Evolutionary conservation across 1,140 invertebrate species (phyloP).

Genomic region (Trachymyrmex septentrionalis): DNA sequence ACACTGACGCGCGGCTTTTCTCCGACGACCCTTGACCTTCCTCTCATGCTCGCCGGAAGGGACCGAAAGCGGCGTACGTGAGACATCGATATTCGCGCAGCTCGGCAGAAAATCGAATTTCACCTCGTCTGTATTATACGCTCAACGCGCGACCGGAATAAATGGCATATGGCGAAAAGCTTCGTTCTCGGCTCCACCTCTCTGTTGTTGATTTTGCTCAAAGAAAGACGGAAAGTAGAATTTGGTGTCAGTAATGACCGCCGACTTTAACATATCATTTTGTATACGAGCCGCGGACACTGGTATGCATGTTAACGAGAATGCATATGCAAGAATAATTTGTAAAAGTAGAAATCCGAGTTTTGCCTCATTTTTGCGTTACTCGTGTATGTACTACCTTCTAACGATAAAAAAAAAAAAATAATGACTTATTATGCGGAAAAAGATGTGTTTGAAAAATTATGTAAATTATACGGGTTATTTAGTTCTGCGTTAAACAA

Average conservation of each 20-base stretch:
- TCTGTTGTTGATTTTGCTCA: conserved; percentile 41
- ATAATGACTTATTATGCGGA: not conserved
- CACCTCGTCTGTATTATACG: conserved; percentile 30
- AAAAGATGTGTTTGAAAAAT: not conserved
- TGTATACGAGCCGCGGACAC: conserved; percentile 21
- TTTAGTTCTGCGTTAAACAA: not conserved
- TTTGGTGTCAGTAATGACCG: conserved; percentile 64
- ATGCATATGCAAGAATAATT: conserved; percentile 46
- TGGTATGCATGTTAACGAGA: conserved; percentile 48
- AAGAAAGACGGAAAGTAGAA: conserved; percentile 65
- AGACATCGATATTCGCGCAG: conserved; percentile 51
- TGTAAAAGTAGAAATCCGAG: conserved; percentile 58
- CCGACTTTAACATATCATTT: conserved; percentile 58
- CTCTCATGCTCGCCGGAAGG: conserved; percentile 42
- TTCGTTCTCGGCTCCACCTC: conserved; percentile 25
- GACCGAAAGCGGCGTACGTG: conserved; percentile 29
- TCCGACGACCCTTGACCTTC: conserved; percentile 54
- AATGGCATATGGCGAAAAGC: conserved; percentile 48
- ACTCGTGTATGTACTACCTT: conserved; percentile 5
- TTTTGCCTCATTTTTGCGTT: conserved; percentile 27
- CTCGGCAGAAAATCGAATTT: conserved; percentile 60
- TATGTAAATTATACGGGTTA: not conserved
- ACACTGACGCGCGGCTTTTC: conserved; percentile 32
- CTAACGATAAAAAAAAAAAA: not conserved
- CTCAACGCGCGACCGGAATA: conserved; percentile 51